Base-by-base conservation (phyloP, 2,797 vertebrate genomes). In the Antennarius maculatus region DNA sequence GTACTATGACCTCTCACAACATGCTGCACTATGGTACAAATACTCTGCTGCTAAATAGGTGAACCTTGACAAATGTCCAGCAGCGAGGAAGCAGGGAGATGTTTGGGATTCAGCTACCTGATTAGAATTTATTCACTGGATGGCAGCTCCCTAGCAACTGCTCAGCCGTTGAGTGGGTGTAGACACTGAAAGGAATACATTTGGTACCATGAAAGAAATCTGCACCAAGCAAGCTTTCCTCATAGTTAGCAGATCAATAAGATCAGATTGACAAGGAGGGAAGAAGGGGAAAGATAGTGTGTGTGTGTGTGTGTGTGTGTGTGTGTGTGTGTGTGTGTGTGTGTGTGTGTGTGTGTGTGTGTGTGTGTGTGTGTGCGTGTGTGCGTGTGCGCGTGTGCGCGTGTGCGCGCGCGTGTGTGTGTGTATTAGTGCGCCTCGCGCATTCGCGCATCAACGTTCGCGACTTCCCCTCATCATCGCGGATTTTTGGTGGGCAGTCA, bases 81-180 rank as follows among this genome's bases (percentile, higher is more conserved):
- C 51, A 49, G 53, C 8, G 42, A 67, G 49, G 37, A 75, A 55
- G 57, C 56, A 51, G 41, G 61, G 28, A 72, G 48, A 60, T 54
- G 62, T 69, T 60, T 62, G 52, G 54, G 67, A 67, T 52, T 51
- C 13, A 37, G 56, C 52, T 46, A 67, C 42, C 71, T 72, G 76
- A 66, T 82, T 63, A 67, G 41, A 74, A 72, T 82, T 61, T 54
- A 77, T 71, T 81, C 59, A 41, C 50, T 74, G 57, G 58, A 56
- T 54, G 72, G 59, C 66, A 79, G 69, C 68, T 85, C 63, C 85
- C 71, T 79, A 80, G 75, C 74, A 88, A 77, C 80, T 76, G 74
- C 69, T 74, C 56, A 74, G 76, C 48, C 2, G 13, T 29, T 52
- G 71, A 66, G 83, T 75, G 65, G 65, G 64, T 69, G 82, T 84